Evolutionary conservation across 2,113 vertebrate species (phyloP).

Genomic region (Indri indri): DNA sequence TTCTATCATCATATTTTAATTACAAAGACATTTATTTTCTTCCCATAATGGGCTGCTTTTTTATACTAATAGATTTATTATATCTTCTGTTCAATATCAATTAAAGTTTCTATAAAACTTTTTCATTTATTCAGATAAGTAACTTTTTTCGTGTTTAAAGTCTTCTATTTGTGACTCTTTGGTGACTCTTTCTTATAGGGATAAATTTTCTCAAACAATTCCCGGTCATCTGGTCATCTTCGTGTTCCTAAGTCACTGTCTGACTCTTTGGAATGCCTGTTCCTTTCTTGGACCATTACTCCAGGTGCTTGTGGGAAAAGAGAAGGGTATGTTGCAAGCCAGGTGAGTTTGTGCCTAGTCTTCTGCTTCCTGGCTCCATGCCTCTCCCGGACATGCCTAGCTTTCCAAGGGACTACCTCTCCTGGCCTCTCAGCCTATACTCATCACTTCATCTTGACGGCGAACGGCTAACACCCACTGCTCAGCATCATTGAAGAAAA

Average conservation of each 20-base stretch:
- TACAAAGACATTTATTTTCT: constrained; percentile 14
- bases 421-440: not conserved
- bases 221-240: not conserved
- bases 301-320: not conserved
- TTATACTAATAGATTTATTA: not conserved
- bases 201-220: not conserved
- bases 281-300: not conserved
- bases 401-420: not conserved
- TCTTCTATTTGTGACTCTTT: not conserved
- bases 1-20: not conserved
- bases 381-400: not conserved
- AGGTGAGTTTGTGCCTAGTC: not conserved
- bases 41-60: not conserved
- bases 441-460: not conserved
- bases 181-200: not conserved
- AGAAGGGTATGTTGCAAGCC: not conserved
- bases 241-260: not conserved
- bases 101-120: not conserved
- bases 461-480: not conserved
- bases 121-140: not conserved
- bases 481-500: not conserved
- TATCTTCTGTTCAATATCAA: not conserved
- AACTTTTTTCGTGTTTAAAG: not conserved
- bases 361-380: not conserved
- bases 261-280: not conserved